Evolutionary conservation across 2,888 invertebrate genomes (phyloP).

Genomic region (Dryocosmus kuriphilus): DNA sequence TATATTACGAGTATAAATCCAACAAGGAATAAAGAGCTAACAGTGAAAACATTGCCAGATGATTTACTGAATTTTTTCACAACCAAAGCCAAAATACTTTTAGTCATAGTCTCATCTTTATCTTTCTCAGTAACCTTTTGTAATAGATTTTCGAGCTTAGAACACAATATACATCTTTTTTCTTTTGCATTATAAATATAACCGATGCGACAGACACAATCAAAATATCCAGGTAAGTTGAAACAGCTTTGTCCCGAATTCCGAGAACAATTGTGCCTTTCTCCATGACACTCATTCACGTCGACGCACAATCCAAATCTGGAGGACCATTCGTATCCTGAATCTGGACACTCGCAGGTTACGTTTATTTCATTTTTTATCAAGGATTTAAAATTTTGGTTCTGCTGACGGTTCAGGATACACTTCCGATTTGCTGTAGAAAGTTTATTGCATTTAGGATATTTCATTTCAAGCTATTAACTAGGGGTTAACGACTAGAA

Average conservation of each 20-base stretch:
- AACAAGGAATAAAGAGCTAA: background rate
- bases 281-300: constrained; percentile 80
- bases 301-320: constrained; percentile 83
- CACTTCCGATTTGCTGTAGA: constrained; percentile 72
- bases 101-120: background rate
- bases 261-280: constrained; percentile 76
- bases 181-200: constrained; percentile 56
- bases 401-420: constrained; percentile 73
- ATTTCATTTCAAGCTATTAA: too few relatives aligned
- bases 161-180: constrained; percentile 54
- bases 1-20: background rate
- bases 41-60: background rate
- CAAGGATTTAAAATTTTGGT: constrained; percentile 78
- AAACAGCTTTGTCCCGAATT: constrained; percentile 79
- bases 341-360: constrained; percentile 79
- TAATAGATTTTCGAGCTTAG: constrained; percentile 53
- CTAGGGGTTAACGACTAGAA: too few relatives aligned
- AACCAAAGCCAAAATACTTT: background rate
- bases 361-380: constrained; percentile 82
- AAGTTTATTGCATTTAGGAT: too few relatives aligned
- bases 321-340: constrained; percentile 81
- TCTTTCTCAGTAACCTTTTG: background rate
- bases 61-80: background rate
- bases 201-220: constrained; percentile 65
- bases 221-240: constrained; percentile 79